Base-by-base conservation (phyloP, 2,888 invertebrate species). In the Embidobia sp. region DNA sequence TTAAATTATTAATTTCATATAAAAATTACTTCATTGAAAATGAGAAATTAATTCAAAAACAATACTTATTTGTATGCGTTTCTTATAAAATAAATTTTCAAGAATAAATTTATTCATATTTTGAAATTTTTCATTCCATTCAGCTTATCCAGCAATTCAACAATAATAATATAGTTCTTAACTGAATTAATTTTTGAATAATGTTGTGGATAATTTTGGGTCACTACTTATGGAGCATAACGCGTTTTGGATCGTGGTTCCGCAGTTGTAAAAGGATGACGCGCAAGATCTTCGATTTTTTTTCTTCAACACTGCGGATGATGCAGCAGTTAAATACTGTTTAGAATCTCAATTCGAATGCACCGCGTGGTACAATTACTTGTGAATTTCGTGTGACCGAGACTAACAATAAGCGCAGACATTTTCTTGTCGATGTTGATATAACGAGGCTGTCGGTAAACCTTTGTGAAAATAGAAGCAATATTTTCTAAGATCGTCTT, bases 341-440 rank as follows among this genome's bases (percentile, higher is more conserved):
- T 74, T 69, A 64, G 74, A 74, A 78, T 70, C 74, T 74, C 69
- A 73, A 64, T 77, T 73, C 57, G 67, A 72, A 77, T 77, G 79
- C 79, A 77, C 79, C 79, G 64, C 63, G 77, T 77, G 79, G 79
- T 79, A 74, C 77, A 78, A 78, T 73, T 78, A 64, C 67, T 69
- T 53, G 59, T 78, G 69, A 78, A 73, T 73, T 73, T 63, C 57
- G 63, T 69, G 63, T 61, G 66, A 77, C 61, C 63, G 67, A 61
- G 42, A 74, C 63, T 64, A 70, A 64, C 59, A 78, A 70, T 74
- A 51, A 61, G 27, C 72, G 19, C 63, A 48, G 44, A 59, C 72
- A 66, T 69, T 67, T 70, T 76, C 59, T 46, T 61, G 70, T 77
- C 40, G 59, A 44, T 66, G 57, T 51, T 53, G 48, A 61, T 64